Base-by-base conservation (phyloP, 2,113 vertebrate genomes). In the Beaufortia kweichowensis region DNA sequence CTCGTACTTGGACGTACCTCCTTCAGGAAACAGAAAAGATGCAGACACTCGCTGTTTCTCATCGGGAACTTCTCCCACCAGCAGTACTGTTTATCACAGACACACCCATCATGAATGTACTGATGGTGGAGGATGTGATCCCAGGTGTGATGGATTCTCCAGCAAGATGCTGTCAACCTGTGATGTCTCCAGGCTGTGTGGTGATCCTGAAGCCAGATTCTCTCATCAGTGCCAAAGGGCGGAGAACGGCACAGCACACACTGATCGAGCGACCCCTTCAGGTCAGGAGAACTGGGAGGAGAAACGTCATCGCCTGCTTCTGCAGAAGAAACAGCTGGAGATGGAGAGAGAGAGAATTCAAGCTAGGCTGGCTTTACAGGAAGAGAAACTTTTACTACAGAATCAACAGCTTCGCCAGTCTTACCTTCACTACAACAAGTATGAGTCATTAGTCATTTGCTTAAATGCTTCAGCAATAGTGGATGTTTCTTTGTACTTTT, bases 301-400 rank as follows among this genome's bases (percentile, higher is more conserved):
- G 77, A 94, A 91, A 87, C 92, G 90, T 56, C 92, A 94, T 70
- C 90, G 92, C 63, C 89, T 99, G 60, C 85, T 96, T 81, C 86
- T 95, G 84, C 96, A 98, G 88, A 99, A 96, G 88, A 90, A 95
- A 88, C 95, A 96, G 85, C 89, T 99, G 82, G 96, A 98, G 90
- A 84, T 90, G 79, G 95, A 98, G 89, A 93, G 94, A 80, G 95
- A 98, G 41, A 89, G 81, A 76, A 93, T 99, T 63, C 95, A 96
- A 75, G 68, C 57, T 29, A 74, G 95, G 56, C 84, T 98, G 70
- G 91, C 91, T 41, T 91, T 96, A 74, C 96, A 98, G 85, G 95
- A 98, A 79, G 91, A 94, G 75, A 92, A 91, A 74, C 85, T 98
- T 23, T 83, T 93, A 50, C 89, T 91, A 14, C 95, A 98, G 84